Percentiles rank a stretch among this genome's conserved stretches.
phyloP scores from a whole-genome alignment of 2,888 invertebrate species.

The Cerceris ruficornis region DNA sequence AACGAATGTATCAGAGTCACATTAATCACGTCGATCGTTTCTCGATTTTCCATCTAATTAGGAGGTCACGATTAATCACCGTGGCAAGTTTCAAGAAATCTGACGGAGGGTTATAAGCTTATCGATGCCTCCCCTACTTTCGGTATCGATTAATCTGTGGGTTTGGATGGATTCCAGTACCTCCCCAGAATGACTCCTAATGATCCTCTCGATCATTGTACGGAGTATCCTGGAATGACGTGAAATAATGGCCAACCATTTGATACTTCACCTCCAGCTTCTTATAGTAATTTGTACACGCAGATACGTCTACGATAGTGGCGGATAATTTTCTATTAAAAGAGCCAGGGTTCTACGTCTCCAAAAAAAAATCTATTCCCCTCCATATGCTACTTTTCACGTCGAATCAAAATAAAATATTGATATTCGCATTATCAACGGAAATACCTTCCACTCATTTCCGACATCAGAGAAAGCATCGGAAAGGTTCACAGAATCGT shows the following conservation, averaged over 20 bases:
- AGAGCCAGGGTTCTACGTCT: too few species aligned
- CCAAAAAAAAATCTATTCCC: neutral
- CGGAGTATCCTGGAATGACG: slow-evolving; percentile 7
- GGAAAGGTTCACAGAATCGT: too few species aligned
- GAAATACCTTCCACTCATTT: too few species aligned
- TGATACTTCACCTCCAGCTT: slow-evolving; percentile 3
- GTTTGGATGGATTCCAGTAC: slow-evolving; percentile 58
- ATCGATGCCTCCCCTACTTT: slow-evolving; percentile 29
- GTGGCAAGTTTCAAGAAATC: slow-evolving; percentile 39
- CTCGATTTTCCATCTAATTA: slow-evolving; percentile 47
- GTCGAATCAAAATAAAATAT: too few species aligned
- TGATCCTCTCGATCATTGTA: slow-evolving; percentile 34
- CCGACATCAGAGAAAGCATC: too few species aligned
- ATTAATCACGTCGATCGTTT: slow-evolving; percentile 32
- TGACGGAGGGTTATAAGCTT: slow-evolving; percentile 31
- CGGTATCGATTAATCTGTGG: slow-evolving; percentile 61
- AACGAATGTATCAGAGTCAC: slow-evolving; percentile 16
- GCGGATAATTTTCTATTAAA: neutral
- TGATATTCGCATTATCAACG: too few species aligned
- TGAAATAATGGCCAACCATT: slow-evolving; percentile 12
- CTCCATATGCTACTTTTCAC: too few species aligned
- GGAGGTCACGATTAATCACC: slow-evolving; percentile 41
- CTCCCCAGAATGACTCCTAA: slow-evolving; percentile 55
- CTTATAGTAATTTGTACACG: neutral
- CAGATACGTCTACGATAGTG: neutral